These are phyloP conservation scores for Cynopterus brachyotis DNA, from an alignment of 2,113 vertebrate species.

Conservation along the genomic window DNA sequence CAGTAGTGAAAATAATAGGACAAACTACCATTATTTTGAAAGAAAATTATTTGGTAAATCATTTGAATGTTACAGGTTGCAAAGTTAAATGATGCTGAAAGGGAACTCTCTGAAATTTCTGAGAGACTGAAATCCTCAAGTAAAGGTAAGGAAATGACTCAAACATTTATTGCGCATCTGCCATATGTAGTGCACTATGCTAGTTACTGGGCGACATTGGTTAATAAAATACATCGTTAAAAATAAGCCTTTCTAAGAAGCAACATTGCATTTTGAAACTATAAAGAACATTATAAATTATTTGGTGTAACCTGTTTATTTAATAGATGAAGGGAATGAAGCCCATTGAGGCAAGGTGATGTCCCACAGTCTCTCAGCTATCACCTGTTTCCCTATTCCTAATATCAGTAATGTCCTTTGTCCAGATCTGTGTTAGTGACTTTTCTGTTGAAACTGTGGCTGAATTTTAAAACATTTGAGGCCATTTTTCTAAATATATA, in stretches of 20 bases:
- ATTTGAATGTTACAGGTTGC: conserved; percentile 83
- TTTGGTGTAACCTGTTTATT: background rate
- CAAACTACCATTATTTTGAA: background rate
- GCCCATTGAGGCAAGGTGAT: background rate
- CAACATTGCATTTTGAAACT: background rate
- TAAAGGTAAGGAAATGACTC: conserved; percentile 85
- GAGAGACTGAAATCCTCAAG: conserved; percentile 88
- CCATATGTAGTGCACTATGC: background rate
- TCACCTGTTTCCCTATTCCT: background rate
- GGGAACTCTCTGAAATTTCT: conserved; percentile 90
- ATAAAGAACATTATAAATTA: background rate
- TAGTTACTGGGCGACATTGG: background rate
- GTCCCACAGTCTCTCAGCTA: background rate
- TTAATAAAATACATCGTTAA: background rate
- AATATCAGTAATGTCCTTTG: background rate
- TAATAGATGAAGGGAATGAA: background rate
- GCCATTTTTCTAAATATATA: background rate
- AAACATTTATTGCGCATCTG: background rate
- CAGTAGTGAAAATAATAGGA: background rate
- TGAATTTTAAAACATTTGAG: background rate
- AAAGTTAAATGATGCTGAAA: conserved; percentile 92
- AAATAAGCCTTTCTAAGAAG: background rate
- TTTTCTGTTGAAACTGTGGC: background rate
- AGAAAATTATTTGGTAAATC: conserved; percentile 18
- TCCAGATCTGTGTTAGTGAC: background rate